Evolutionary conservation across 92 coral and sea anemone species (phyloP).

Genomic region (Siderastrea radians): DNA sequence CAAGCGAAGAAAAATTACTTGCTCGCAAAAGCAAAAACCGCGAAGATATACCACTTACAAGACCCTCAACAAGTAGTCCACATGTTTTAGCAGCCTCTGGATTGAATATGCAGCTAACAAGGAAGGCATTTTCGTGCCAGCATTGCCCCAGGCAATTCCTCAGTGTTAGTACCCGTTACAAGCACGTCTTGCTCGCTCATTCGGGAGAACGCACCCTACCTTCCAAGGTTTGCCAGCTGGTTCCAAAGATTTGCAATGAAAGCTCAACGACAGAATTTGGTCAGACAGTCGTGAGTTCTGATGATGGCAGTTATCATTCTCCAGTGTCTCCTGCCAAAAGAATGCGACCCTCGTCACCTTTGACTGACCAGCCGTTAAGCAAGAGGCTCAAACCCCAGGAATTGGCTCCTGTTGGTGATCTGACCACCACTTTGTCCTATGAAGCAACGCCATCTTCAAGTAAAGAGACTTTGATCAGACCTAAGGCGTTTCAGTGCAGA

Average conservation of each 20-base stretch:
- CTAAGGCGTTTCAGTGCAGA: slow-evolving; percentile 11
- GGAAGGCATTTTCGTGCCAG: slow-evolving; percentile 25
- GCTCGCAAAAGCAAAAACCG: not conserved
- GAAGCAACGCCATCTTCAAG: not conserved
- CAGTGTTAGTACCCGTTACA: slow-evolving; percentile 1
- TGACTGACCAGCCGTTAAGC: not conserved
- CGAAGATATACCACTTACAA: not conserved
- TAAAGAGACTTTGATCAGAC: not conserved
- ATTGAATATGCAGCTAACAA: not conserved
- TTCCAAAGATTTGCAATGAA: not conserved
- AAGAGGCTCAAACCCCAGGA: not conserved
- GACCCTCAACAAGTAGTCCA: not conserved
- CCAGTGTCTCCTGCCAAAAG: not conserved
- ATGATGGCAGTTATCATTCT: not conserved
- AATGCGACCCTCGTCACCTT: not conserved
- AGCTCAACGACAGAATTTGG: not conserved
- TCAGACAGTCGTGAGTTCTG: too few species aligned
- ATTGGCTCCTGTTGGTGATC: not conserved
- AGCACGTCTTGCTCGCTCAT: slow-evolving; percentile 22
- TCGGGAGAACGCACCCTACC: not conserved
- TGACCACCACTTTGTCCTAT: not conserved
- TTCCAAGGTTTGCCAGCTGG: slow-evolving; percentile 2
- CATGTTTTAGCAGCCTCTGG: not conserved
- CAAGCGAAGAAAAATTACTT: not conserved
- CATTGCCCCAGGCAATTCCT: slow-evolving; percentile 6